Evolutionary conservation across 2,113 vertebrate genomes (phyloP).

Genomic region (Chloropsis hardwickii): DNA sequence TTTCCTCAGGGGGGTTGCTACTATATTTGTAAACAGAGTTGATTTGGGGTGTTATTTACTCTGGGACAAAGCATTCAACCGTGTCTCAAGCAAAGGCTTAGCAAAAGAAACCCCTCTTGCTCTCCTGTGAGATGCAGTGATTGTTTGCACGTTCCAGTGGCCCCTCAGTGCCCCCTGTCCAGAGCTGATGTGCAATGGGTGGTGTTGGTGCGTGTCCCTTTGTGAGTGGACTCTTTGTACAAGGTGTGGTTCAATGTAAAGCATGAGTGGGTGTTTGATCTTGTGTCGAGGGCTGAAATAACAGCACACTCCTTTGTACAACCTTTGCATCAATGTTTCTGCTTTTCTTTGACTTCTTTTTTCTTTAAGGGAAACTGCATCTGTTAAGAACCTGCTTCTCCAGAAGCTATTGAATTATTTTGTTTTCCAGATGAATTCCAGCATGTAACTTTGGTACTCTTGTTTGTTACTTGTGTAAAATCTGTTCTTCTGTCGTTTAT

Average conservation of each 20-base stretch:
- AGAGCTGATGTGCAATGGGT: conserved; percentile 45
- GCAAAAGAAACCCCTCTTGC: neutral
- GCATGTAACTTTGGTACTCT: conserved; percentile 84
- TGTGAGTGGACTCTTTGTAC: conserved; percentile 51
- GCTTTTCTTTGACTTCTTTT: conserved; percentile 53
- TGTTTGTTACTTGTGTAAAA: conserved; percentile 81
- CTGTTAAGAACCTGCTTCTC: conserved; percentile 62
- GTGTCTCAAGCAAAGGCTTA: neutral
- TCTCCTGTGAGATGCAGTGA: neutral
- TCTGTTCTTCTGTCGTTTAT: conserved; percentile 78
- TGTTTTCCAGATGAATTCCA: conserved; percentile 74
- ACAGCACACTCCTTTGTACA: conserved; percentile 57
- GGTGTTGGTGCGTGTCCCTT: conserved; percentile 50
- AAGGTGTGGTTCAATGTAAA: conserved; percentile 53
- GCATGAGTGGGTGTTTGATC: conserved; percentile 51
- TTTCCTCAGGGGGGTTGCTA: neutral
- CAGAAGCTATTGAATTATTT: conserved; percentile 28
- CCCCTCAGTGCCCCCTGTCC: neutral
- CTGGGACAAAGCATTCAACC: neutral
- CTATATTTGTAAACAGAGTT: neutral
- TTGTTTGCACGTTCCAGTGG: neutral
- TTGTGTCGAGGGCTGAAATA: conserved; percentile 49
- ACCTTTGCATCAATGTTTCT: conserved; percentile 36
- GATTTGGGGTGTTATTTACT: neutral
- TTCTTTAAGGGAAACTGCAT: conserved; percentile 58